phyloP scores from a whole-genome alignment of 1,140 invertebrate genomes.

The Leptopilina boulardi region DNA sequence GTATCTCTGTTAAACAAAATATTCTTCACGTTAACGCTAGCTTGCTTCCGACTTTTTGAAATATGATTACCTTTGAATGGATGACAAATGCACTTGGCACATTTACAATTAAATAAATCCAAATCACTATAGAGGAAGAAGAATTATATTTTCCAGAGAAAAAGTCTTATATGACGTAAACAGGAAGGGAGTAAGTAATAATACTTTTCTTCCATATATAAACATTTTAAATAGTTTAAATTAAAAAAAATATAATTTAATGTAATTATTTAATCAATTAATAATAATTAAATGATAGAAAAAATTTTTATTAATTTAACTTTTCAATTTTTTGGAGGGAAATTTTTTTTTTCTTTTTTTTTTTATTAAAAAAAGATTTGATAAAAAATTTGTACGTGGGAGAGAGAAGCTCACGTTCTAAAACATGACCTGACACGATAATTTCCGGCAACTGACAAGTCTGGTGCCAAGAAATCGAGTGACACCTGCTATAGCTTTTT shows the following conservation, averaged over 20 bases:
- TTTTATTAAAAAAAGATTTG: neutral
- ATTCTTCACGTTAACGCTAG: constrained; percentile 14
- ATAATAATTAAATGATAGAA: no score
- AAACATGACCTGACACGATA: constrained; percentile 1
- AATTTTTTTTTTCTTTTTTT: no score
- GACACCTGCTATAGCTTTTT: constrained; percentile 16
- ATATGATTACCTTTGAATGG: constrained; percentile 25
- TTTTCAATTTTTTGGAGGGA: no score
- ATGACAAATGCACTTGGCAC: constrained; percentile 27
- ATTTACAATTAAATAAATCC: constrained; percentile 30
- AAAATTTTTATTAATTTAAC: no score
- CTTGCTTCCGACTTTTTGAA: constrained; percentile 27
- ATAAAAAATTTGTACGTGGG: constrained; percentile 16
- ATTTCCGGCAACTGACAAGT: constrained; percentile 31
- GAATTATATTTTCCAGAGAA: constrained; percentile 5
- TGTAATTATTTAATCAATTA: no score
- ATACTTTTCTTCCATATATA: no score
- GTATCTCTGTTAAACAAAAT: constrained; percentile 23
- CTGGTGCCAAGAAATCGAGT: constrained; percentile 15
- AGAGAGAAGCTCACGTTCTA: constrained; percentile 6
- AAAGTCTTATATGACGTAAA: constrained; percentile 11
- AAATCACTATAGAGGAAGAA: neutral
- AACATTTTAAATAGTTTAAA: no score
- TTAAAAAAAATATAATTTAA: no score
- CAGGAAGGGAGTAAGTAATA: constrained; percentile 2